Conservation (phyloP, 2,113 vertebrate genomes). For the Irena cyanogastra region DNA sequence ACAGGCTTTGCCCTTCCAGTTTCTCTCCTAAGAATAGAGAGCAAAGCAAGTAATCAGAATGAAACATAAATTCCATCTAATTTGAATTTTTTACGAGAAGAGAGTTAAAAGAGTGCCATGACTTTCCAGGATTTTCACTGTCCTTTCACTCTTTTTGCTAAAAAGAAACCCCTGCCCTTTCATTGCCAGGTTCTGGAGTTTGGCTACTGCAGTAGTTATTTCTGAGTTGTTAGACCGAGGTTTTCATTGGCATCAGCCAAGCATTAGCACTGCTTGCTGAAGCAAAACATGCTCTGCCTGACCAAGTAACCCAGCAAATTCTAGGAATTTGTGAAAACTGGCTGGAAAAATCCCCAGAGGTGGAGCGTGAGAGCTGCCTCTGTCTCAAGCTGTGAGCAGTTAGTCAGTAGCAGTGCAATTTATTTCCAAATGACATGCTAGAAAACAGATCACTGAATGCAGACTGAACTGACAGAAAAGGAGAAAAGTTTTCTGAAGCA, state of each 20-base stretch:
- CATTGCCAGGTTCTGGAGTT: background rate
- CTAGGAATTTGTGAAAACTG: background rate
- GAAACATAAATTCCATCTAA: background rate
- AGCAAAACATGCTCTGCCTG: background rate
- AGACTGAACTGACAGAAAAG: background rate
- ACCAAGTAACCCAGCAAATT: background rate
- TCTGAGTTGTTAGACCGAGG: background rate
- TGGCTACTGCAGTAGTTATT: background rate
- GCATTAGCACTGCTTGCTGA: background rate
- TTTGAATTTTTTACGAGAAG: background rate
- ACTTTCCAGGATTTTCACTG: background rate
- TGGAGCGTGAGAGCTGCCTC: background rate
- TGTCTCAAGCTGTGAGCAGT: background rate
- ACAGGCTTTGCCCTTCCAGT: background rate
- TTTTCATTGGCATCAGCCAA: background rate
- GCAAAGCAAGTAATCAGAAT: background rate
- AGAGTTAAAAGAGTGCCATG: background rate
- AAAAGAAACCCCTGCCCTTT: background rate
- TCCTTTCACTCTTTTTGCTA: background rate
- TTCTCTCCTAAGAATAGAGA: background rate
- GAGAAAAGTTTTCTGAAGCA: background rate
- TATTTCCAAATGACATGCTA: background rate
- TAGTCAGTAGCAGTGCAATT: background rate
- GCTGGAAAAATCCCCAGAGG: background rate
- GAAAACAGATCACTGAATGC: background rate